Evolutionary conservation across 2,797 vertebrate species (phyloP), one percentile per base, ranked within the genome.

Genomic region (Tarsius wallacei): DNA sequence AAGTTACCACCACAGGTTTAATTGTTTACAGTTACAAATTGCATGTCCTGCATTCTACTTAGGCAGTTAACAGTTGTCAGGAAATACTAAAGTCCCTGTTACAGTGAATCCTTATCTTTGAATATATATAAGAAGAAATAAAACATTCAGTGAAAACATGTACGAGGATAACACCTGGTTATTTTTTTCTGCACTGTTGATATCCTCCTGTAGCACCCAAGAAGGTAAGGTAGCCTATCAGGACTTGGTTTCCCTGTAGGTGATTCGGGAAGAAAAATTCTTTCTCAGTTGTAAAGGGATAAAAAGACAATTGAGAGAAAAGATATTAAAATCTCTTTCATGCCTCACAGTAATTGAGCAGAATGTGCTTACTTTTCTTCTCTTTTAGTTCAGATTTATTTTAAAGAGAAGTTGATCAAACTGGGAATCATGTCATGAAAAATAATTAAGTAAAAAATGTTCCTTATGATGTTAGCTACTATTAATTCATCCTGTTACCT

Each of bases 1-100:
- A 88, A 93, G 93, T 15, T 87, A 61, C 0, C 4, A 64, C 53
- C 81, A 82, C 0, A 88, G 82, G 70, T 90, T 88, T 87, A 77
- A 74, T 94, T 95, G 16, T 82, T 97, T 53, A 94, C 59, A 85
- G 22, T 94, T 86, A 78, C 19, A 86, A 86, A 83, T 14, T 85
- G 2, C 15, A 64, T 31, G 0, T 15, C 19, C 55, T 73, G 28
- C 16, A 77, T 93, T 77, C 36, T 93, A 61, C 11, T 53, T 85
- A 81, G 47, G 16, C 2, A 66, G 8, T 61, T 70, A 90, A 78
- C n/a, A 81, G 64, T 97, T 94, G 3, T 53, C 24, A 53, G 6
- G 6, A 93, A 94, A 68, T 86, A 47, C 14, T 64, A 61, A 64
- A 87, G 24, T 83, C 4, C 12, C 0, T 77, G 55, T 59, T 33